A percentile compares a stretch with the other conserved stretches of the same genome.
Evolutionary conservation across 2,888 invertebrate species (phyloP).

Genomic region (Meteorus colon): DNA sequence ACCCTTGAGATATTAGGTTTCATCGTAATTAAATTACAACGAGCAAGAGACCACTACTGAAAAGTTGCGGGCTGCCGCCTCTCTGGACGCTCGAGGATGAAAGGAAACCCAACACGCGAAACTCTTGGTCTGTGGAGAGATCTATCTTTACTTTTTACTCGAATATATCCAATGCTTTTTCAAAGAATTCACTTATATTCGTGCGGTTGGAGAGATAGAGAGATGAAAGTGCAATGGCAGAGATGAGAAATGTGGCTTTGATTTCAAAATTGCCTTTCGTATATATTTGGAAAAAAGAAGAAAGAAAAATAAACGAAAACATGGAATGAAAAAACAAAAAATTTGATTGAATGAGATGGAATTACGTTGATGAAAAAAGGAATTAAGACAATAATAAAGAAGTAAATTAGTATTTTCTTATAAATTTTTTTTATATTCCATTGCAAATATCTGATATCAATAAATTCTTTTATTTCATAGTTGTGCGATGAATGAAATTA

Average conservation of each 20-base stretch:
- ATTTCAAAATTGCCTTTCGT: conserved; percentile 32
- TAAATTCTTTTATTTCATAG: no score
- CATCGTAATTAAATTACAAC: conserved; percentile 63
- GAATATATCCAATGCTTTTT: conserved; percentile 29
- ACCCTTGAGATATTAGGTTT: conserved; percentile 60
- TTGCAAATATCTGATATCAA: no score
- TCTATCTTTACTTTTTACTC: conserved; percentile 14
- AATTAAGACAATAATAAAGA: no score
- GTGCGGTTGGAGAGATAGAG: conserved; percentile 19
- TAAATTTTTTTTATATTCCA: no score
- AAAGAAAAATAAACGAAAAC: background rate
- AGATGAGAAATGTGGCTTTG: conserved; percentile 22
- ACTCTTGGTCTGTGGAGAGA: conserved; percentile 4
- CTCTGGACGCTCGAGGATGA: conserved; percentile 30
- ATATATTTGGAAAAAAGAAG: conserved; percentile 21
- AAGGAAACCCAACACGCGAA: conserved; percentile 29
- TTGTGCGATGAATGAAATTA: no score
- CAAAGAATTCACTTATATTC: conserved; percentile 31
- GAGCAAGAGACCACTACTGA: conserved; percentile 52
- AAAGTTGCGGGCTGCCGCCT: conserved; percentile 58
- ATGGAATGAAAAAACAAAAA: conserved; percentile 48
- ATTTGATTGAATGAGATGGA: conserved; percentile 57
- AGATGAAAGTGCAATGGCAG: conserved; percentile 22
- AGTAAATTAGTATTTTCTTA: no score
- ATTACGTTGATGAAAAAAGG: no score